These are phyloP conservation scores for Mythimna loreyi DNA, from an alignment of 2,888 invertebrate species.

Conservation along the genomic window DNA sequence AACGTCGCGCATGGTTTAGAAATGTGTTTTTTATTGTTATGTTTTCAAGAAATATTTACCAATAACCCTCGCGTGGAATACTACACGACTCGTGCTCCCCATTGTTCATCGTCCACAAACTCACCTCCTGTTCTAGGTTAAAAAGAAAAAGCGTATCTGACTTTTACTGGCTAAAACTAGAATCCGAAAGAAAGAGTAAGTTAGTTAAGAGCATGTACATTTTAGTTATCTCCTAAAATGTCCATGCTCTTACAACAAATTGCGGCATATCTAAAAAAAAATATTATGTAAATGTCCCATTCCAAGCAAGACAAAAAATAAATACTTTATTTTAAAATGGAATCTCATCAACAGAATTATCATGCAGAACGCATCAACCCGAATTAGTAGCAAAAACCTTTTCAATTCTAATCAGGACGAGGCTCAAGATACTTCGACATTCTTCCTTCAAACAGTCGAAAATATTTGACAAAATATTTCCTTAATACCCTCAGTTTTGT, in stretches of 20 bases:
- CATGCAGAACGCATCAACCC: conserved; percentile 55
- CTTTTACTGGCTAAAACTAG: no score
- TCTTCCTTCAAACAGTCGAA: conserved; percentile 62
- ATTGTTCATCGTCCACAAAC: no score
- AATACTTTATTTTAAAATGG: conserved; percentile 24
- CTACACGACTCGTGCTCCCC: no score
- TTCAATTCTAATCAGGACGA: conserved; percentile 63
- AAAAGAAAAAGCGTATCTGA: no score
- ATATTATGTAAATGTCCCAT: not conserved
- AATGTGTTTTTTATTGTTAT: no score
- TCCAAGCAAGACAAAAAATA: conserved; percentile 4
- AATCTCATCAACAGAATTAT: conserved; percentile 52
- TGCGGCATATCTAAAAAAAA: not conserved
- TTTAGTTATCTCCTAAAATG: no score
- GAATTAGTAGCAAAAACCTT: conserved; percentile 58
- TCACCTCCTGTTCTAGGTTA: no score
- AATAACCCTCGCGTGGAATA: no score
- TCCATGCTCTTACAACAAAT: not conserved
- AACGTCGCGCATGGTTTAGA: no score
- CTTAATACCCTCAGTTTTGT: conserved; percentile 59
- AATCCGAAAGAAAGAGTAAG: no score
- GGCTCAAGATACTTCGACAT: conserved; percentile 51
- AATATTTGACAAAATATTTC: conserved; percentile 65
- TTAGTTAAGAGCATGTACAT: no score
- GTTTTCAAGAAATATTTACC: no score